phyloP scores from a whole-genome alignment of 2,888 invertebrate species.

The Caenorhabditis plicata region DNA sequence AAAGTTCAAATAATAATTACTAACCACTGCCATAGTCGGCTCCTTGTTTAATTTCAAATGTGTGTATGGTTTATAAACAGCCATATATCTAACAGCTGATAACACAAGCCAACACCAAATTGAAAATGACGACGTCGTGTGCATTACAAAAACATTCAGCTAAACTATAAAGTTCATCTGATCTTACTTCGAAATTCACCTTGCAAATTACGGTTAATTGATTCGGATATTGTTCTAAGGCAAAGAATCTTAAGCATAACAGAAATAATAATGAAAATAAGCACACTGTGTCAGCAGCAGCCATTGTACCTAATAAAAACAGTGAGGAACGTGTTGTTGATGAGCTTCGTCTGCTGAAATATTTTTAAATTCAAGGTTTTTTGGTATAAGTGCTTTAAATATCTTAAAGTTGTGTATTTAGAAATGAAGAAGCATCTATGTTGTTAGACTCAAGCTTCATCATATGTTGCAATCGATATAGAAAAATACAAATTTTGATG shows the following conservation, averaged over 20 bases:
- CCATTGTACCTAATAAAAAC: slow-evolving; percentile 57
- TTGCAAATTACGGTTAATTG: slow-evolving; percentile 57
- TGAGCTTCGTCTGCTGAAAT: slow-evolving; percentile 36
- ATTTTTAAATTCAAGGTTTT: too few relatives aligned
- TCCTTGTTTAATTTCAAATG: slow-evolving; percentile 56
- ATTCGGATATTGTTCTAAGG: slow-evolving; percentile 33
- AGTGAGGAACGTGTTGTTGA: slow-evolving; percentile 54
- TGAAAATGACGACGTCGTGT: slow-evolving; percentile 57
- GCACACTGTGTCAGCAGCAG: slow-evolving; percentile 56
- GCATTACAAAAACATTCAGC: slow-evolving; percentile 59
- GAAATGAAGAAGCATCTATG: too few relatives aligned
- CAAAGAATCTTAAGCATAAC: slow-evolving; percentile 48
- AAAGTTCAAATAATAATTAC: too few relatives aligned
- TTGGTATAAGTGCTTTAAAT: too few relatives aligned
- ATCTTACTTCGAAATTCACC: slow-evolving; percentile 39
- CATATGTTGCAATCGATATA: too few relatives aligned
- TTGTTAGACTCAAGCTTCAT: too few relatives aligned
- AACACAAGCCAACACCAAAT: slow-evolving; percentile 63
- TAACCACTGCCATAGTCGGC: slow-evolving; percentile 55
- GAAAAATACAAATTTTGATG: too few relatives aligned
- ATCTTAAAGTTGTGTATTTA: too few relatives aligned
- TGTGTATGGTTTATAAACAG: slow-evolving; percentile 59
- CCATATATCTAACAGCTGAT: slow-evolving; percentile 58
- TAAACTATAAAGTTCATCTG: too few relatives aligned
- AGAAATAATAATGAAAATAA: slow-evolving; percentile 48